A percentile compares a stretch with the other conserved stretches of the same genome.
These are phyloP conservation scores for Bathynomus jamesi DNA, from an alignment of 1,140 invertebrate genomes.

Conservation along the genomic window DNA sequence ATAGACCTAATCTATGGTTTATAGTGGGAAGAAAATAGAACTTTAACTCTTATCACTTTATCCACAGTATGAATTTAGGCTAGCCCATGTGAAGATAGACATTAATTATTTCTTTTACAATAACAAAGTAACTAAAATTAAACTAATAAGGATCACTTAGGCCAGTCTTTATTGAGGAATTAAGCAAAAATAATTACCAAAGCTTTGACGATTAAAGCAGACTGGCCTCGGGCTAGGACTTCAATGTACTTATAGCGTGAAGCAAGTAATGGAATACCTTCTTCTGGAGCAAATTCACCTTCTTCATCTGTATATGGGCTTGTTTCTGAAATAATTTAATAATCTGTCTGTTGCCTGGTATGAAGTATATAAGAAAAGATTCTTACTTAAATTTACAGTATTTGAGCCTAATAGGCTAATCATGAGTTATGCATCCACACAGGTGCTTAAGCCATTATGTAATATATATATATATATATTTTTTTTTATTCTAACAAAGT, in stretches of 20 bases:
- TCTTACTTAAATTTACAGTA: not conserved
- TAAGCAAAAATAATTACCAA: conserved; percentile 30
- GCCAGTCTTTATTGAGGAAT: not conserved
- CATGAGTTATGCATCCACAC: no score
- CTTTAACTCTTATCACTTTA: no score
- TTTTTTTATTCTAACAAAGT: no score
- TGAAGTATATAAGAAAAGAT: not conserved
- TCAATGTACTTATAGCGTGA: conserved; percentile 37
- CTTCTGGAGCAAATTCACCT: conserved; percentile 35
- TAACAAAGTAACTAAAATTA: not conserved
- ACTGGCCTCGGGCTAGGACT: conserved; percentile 40
- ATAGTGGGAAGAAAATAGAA: no score
- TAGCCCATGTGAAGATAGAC: no score
- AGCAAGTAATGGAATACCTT: conserved; percentile 38
- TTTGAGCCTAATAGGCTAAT: not conserved
- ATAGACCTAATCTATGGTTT: no score
- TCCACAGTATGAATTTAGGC: no score
- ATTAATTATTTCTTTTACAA: no score
- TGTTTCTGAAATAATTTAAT: conserved; percentile 28
- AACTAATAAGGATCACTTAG: not conserved
- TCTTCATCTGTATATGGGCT: conserved; percentile 37
- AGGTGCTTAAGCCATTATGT: no score
- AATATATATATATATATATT: no score
- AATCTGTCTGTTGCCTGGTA: not conserved
- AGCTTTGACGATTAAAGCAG: conserved; percentile 40